Conservation (phyloP, 2,113 vertebrate species). For the Eurypyga helias region DNA sequence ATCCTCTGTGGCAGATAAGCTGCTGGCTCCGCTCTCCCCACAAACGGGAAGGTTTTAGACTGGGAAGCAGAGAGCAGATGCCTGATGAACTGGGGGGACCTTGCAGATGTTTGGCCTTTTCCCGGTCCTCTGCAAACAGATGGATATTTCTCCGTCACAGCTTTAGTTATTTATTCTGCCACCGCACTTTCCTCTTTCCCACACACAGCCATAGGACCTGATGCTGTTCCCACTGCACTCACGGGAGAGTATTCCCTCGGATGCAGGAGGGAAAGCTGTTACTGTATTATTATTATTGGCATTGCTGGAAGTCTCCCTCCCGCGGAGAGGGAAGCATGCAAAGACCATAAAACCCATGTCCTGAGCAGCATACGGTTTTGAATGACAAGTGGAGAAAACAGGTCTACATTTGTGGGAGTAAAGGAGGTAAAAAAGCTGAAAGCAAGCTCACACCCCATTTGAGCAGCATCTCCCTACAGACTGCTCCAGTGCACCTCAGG, state of each 20-base stretch:
- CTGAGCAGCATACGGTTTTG: rapidly evolving
- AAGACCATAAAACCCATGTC: background rate
- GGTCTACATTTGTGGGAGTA: background rate
- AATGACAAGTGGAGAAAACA: background rate
- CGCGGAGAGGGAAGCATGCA: background rate
- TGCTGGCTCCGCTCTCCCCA: slow-evolving; percentile 3
- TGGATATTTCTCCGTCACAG: slow-evolving; percentile 46
- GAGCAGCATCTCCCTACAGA: background rate
- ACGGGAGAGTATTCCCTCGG: rapidly evolving
- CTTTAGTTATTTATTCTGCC: slow-evolving; percentile 51
- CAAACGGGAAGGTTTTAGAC: background rate
- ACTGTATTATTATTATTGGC: slow-evolving; percentile 2
- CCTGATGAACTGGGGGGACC: slow-evolving; percentile 44
- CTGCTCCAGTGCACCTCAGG: background rate
- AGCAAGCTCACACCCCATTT: background rate
- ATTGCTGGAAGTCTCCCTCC: background rate
- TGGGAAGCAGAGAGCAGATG: slow-evolving; percentile 40
- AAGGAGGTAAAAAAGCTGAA: background rate
- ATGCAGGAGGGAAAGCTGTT: background rate
- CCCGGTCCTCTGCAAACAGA: slow-evolving; percentile 2
- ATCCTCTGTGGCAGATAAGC: background rate
- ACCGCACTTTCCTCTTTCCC: slow-evolving; percentile 47
- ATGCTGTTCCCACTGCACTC: background rate
- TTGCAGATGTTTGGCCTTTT: slow-evolving; percentile 64
- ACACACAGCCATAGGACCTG: background rate